Conservation (phyloP, 2,888 invertebrate species). For the Drosophila borborema region DNA sequence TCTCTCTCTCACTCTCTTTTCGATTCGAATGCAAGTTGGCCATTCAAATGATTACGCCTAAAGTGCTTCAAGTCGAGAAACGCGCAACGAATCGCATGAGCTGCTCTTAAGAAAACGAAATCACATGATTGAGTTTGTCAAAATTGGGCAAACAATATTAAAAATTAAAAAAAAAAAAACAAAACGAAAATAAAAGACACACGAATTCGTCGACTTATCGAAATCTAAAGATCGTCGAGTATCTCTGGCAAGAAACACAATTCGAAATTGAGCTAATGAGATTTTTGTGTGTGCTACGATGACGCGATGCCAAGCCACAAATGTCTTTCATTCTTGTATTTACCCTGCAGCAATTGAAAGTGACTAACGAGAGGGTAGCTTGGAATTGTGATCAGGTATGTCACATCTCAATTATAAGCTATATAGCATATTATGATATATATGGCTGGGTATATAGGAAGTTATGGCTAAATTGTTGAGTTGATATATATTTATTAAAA, state of each 20-base stretch:
- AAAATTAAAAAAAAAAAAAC: conserved; percentile 1
- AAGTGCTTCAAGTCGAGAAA: conserved; percentile 59
- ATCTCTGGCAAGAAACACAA: conserved; percentile 46
- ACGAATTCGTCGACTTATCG: conserved; percentile 36
- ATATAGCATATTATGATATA: too few species aligned
- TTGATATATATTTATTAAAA: not conserved
- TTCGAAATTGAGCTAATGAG: conserved; percentile 64
- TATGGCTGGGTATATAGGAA: too few species aligned
- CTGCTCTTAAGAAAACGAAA: conserved; percentile 31
- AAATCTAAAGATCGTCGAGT: conserved; percentile 34
- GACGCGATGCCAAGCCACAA: conserved; percentile 43
- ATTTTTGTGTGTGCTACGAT: conserved; percentile 49
- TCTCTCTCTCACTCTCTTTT: conserved; percentile 1
- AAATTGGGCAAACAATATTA: conserved; percentile 23
- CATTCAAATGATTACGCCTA: conserved; percentile 73
- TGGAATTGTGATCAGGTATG: not conserved
- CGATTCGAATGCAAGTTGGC: conserved; percentile 52
- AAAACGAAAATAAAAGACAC: not conserved
- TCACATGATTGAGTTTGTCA: conserved; percentile 62
- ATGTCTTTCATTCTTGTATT: conserved; percentile 7
- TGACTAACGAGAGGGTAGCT: not conserved
- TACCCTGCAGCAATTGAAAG: not conserved
- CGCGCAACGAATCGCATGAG: conserved; percentile 12
- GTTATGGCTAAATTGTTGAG: too few species aligned
- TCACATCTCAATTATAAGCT: not conserved